Evolutionary conservation across 2,797 vertebrate genomes (phyloP).

Genomic region (Melanotaenia pygmaea): DNA sequence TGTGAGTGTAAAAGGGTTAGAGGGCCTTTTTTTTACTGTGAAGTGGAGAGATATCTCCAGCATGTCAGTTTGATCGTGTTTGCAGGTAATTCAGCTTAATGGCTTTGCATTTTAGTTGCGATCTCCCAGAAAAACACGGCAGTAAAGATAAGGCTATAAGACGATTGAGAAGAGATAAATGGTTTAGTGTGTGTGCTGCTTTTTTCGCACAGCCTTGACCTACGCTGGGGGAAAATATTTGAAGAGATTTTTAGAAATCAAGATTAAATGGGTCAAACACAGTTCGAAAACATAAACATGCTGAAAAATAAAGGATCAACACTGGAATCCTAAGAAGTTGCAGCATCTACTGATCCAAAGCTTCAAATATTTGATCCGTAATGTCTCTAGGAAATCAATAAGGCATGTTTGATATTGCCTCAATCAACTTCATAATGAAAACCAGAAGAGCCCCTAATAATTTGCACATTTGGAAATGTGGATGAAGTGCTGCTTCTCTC

Average conservation of each 20-base stretch:
- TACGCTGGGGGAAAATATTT: slow-evolving; percentile 18
- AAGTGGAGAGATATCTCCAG: slow-evolving; percentile 3
- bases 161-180: slow-evolving; percentile 56
- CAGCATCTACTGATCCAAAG: neutral
- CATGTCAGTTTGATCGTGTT: slow-evolving; percentile 25
- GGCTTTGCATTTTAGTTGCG: slow-evolving; percentile 60
- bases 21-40: neutral
- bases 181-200: slow-evolving; percentile 43
- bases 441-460: slow-evolving; percentile 6
- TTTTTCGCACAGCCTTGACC: slow-evolving; percentile 74
- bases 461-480: slow-evolving; percentile 9
- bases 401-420: slow-evolving; percentile 4
- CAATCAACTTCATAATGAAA: slow-evolving; percentile 3
- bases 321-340: neutral
- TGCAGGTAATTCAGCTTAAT: slow-evolving; percentile 59
- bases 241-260: slow-evolving; percentile 10
- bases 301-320: neutral
- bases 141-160: slow-evolving; percentile 79
- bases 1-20: neutral
- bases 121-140: slow-evolving; percentile 77
- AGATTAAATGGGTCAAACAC: slow-evolving; percentile 25
- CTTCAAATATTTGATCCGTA: neutral
- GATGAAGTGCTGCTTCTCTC: neutral
- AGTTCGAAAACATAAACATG: neutral
- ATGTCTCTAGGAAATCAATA: slow-evolving; percentile 9